Conservation (phyloP, 2,888 invertebrate genomes). For the Drosophila multiciliata region DNA sequence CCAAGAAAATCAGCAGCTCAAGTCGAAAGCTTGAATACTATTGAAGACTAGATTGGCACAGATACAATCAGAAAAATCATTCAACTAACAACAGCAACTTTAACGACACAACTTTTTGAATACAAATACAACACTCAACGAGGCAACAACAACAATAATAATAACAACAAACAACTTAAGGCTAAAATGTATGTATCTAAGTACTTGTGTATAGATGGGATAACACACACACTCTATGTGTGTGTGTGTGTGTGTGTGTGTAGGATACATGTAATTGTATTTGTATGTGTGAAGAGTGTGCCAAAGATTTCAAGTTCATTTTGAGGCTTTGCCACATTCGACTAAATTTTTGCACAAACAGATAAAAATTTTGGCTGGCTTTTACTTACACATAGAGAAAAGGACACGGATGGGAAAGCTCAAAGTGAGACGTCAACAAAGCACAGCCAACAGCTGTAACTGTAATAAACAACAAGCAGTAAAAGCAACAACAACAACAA, state of each 20-base stretch:
- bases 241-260: neutral
- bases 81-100: conserved; percentile 21
- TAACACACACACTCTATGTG: neutral
- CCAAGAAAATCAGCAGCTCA: conserved; percentile 48
- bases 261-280: neutral
- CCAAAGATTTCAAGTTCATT: conserved; percentile 65
- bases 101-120: conserved; percentile 61
- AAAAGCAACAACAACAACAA: conserved; percentile 33
- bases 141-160: conserved; percentile 47
- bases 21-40: conserved; percentile 25
- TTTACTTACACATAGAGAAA: conserved; percentile 32
- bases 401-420: conserved; percentile 1
- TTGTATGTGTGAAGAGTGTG: conserved; percentile 30
- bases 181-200: conserved; percentile 9
- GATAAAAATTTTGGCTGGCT: conserved; percentile 14
- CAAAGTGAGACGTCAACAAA: conserved; percentile 41
- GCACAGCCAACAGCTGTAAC: conserved; percentile 69
- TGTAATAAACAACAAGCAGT: conserved; percentile 73
- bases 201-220: conserved; percentile 17
- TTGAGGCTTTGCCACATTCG: conserved; percentile 47
- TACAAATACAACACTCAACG: conserved; percentile 62
- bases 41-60: conserved; percentile 1
- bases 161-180: conserved; percentile 10
- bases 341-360: conserved; percentile 72
- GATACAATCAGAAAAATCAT: conserved; percentile 40